A percentile compares a stretch with the other conserved stretches of the same genome.
Conservation (phyloP, 1,140 invertebrate genomes). For the Zaprionus africanus region DNA sequence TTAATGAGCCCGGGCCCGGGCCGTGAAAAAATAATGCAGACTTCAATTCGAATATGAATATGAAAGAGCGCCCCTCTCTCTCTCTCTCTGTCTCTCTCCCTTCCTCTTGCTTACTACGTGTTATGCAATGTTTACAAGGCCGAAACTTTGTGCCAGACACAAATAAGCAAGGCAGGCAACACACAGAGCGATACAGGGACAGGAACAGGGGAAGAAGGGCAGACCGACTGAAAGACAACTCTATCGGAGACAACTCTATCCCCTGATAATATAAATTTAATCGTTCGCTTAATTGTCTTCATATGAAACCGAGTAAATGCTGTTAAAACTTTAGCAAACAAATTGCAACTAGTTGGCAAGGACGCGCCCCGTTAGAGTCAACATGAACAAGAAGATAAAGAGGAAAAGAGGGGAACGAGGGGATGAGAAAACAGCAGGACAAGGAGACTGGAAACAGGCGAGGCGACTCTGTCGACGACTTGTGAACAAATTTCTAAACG, state of each 20-base stretch:
- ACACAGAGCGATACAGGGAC: not conserved
- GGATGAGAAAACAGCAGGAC: slow-evolving; percentile 2
- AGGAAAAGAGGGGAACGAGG: not conserved
- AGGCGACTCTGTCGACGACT: slow-evolving; percentile 38
- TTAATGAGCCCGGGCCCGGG: slow-evolving; percentile 67
- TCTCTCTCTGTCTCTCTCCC: slow-evolving; percentile 12
- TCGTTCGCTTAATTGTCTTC: slow-evolving; percentile 81
- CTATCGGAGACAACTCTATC: slow-evolving; percentile 47
- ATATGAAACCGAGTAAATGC: slow-evolving; percentile 81
- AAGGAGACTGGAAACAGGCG: not conserved
- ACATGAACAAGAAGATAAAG: slow-evolving; percentile 25
- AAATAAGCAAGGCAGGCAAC: not conserved
- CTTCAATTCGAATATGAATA: slow-evolving; percentile 60
- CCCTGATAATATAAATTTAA: slow-evolving; percentile 82
- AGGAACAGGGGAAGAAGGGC: slow-evolving; percentile 8
- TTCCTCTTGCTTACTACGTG: not conserved
- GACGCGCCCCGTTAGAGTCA: slow-evolving; percentile 27
- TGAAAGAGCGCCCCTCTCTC: slow-evolving; percentile 38
- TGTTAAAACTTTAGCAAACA: slow-evolving; percentile 81
- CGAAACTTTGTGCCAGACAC: slow-evolving; percentile 45
- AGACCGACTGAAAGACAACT: not conserved
- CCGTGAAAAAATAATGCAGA: slow-evolving; percentile 66
- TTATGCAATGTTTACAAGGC: slow-evolving; percentile 55
- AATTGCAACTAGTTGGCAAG: slow-evolving; percentile 76
- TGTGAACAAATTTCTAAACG: slow-evolving; percentile 74